phyloP scores from a whole-genome alignment of 2,888 invertebrate species.

The Dascillus cervinus region DNA sequence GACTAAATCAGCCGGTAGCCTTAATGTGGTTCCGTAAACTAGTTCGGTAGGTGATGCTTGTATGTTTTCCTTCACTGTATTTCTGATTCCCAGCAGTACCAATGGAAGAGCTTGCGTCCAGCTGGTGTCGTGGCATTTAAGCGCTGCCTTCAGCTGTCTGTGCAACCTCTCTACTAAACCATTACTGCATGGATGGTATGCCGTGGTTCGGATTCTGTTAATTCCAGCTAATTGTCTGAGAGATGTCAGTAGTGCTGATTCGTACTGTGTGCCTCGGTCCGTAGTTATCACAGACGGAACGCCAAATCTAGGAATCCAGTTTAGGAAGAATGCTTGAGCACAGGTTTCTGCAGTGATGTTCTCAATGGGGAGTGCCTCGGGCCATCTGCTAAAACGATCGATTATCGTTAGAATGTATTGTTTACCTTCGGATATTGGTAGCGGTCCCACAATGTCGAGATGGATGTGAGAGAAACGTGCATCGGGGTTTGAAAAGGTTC shows the following conservation, averaged over 20 bases:
- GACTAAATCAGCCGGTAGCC: conserved; percentile 12
- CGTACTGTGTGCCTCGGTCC: conserved; percentile 32
- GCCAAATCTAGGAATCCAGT: conserved; percentile 40
- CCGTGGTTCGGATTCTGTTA: conserved; percentile 22
- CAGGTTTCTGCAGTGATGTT: conserved; percentile 19
- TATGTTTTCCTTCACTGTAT: conserved; percentile 1
- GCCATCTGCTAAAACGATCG: conserved; percentile 3
- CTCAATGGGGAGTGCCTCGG: neutral
- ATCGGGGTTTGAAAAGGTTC: neutral
- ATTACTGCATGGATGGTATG: conserved; percentile 35
- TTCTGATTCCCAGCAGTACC: conserved; percentile 13
- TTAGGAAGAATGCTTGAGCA: conserved; percentile 28
- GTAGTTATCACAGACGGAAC: conserved; percentile 30
- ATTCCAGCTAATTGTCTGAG: conserved; percentile 20
- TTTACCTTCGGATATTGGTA: conserved; percentile 1
- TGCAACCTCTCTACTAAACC: conserved; percentile 39
- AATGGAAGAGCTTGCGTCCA: conserved; percentile 23
- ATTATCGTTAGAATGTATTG: conserved; percentile 3
- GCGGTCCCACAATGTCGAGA: conserved; percentile 2
- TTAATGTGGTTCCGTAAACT: neutral
- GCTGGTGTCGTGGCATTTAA: conserved; percentile 1
- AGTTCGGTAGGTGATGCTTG: neutral
- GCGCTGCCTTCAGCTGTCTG: conserved; percentile 4
- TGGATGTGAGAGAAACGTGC: conserved; percentile 2
- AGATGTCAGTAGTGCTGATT: conserved; percentile 22